Conservation (phyloP, 2,888 invertebrate genomes). For the Frankliniella fusca region DNA sequence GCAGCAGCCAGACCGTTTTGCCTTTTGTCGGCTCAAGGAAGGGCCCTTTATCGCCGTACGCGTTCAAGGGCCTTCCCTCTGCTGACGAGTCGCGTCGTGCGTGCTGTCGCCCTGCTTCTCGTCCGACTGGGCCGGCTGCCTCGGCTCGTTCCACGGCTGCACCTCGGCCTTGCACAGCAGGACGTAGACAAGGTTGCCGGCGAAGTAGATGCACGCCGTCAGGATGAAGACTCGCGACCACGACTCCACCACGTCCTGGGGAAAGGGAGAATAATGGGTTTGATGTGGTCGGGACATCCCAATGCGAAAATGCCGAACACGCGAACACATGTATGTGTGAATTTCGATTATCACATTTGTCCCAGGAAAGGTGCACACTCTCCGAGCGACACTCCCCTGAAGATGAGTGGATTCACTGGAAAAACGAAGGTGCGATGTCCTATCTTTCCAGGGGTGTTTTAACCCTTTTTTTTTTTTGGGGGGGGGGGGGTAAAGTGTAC, state of each 20-base stretch:
- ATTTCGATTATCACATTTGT: neutral
- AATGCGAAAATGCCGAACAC: neutral
- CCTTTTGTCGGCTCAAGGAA: neutral
- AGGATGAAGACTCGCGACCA: neutral
- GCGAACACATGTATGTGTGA: neutral
- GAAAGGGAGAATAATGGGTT: neutral
- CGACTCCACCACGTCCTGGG: neutral
- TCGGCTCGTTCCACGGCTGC: conserved; percentile 1
- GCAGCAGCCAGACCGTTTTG: neutral
- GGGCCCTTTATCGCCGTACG: neutral
- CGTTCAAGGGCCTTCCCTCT: too few species aligned
- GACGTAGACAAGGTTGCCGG: neutral
- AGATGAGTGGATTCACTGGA: too few species aligned
- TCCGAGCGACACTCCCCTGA: too few species aligned
- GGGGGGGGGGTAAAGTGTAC: too few species aligned
- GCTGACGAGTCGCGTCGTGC: neutral
- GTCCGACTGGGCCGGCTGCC: neutral
- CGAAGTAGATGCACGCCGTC: conserved; percentile 9
- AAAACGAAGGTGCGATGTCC: too few species aligned
- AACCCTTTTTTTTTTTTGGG: too few species aligned
- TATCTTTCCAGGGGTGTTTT: too few species aligned
- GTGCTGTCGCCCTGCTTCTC: neutral
- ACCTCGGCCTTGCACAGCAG: neutral
- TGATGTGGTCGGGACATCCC: too few species aligned
- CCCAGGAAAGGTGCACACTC: too few species aligned